A percentile compares a stretch with the other conserved stretches of the same genome.
phyloP scores from a whole-genome alignment of 2,797 vertebrate genomes.

The Anolis apletophallus region DNA sequence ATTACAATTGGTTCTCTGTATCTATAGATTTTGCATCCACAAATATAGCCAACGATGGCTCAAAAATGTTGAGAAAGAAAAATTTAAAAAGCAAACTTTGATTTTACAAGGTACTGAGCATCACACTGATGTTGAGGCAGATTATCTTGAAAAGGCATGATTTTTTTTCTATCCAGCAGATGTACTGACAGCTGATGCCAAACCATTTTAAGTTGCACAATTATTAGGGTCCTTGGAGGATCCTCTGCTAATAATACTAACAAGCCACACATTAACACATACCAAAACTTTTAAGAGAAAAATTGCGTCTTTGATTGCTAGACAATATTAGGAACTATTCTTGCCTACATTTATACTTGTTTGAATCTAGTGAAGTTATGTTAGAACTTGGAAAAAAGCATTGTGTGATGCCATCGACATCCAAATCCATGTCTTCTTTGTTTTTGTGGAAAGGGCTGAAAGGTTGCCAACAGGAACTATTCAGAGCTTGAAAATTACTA shows the following conservation, averaged over 20 bases:
- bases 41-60: too few relatives aligned
- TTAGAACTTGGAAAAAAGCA: background rate
- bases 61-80: too few relatives aligned
- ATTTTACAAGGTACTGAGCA: too few relatives aligned
- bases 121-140: too few relatives aligned
- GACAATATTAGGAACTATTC: background rate
- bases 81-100: too few relatives aligned
- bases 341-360: background rate
- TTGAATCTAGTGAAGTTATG: background rate
- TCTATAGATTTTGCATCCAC: too few relatives aligned
- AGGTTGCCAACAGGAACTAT: background rate
- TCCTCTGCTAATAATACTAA: background rate
- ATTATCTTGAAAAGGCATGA: background rate
- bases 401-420: background rate
- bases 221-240: slow-evolving; percentile 9
- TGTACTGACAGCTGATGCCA: slow-evolving; percentile 10
- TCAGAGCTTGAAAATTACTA: background rate
- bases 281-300: background rate
- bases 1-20: too few relatives aligned
- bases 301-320: background rate
- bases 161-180: background rate
- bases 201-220: background rate
- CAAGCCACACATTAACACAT: background rate
- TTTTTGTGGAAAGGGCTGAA: background rate
- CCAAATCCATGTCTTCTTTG: background rate